These are phyloP conservation scores for Macrosiphum euphorbiae DNA, from an alignment of 2,888 invertebrate species.

Conservation along the genomic window DNA sequence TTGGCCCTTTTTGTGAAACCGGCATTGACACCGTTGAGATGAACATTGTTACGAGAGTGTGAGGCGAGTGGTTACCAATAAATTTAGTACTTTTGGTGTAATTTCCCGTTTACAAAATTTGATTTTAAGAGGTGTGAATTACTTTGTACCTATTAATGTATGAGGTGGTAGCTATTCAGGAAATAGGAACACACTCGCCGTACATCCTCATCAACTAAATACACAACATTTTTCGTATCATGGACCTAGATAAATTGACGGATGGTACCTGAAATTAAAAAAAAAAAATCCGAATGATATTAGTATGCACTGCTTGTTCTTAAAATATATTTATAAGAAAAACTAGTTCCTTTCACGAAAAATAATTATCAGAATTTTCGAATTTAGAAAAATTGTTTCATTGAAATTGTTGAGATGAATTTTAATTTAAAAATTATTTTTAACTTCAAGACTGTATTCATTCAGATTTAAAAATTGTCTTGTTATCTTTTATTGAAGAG, in stretches of 20 bases:
- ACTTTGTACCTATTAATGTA: slow-evolving; percentile 63
- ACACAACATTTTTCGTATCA: slow-evolving; percentile 64
- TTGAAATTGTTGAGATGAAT: not conserved
- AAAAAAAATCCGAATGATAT: slow-evolving; percentile 63
- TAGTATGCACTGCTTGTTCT: slow-evolving; percentile 51
- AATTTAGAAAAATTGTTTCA: not conserved
- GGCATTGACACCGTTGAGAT: slow-evolving; percentile 51
- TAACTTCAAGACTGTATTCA: slow-evolving; percentile 29
- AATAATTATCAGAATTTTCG: slow-evolving; percentile 20
- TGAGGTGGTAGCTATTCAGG: slow-evolving; percentile 64
- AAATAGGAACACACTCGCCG: slow-evolving; percentile 65
- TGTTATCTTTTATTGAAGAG: not conserved
- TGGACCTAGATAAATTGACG: slow-evolving; percentile 63
- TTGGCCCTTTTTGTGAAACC: slow-evolving; percentile 46
- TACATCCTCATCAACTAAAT: slow-evolving; percentile 64
- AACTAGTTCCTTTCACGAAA: slow-evolving; percentile 38
- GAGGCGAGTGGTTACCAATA: slow-evolving; percentile 65
- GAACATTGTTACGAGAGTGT: slow-evolving; percentile 63
- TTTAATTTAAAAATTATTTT: not conserved
- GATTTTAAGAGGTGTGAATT: slow-evolving; percentile 60
- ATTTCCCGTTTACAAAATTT: slow-evolving; percentile 65
- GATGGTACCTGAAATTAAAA: slow-evolving; percentile 63
- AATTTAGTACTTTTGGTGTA: slow-evolving; percentile 54
- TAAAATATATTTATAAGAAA: slow-evolving; percentile 33
- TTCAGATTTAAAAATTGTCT: not conserved